phyloP scores from a whole-genome alignment of 2,113 vertebrate species.

The Fulmarus glacialis region DNA sequence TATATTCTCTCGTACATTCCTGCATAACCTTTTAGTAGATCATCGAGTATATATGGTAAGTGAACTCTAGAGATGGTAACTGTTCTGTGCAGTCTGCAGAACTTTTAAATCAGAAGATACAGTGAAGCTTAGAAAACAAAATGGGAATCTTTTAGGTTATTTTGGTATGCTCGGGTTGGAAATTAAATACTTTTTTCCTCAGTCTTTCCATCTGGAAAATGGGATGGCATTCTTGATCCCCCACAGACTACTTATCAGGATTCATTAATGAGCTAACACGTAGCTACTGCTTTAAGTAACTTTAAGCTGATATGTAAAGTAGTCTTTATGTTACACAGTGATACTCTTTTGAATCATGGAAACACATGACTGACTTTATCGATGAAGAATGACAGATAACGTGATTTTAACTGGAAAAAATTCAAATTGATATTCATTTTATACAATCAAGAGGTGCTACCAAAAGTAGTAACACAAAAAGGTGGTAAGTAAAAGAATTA shows the following conservation, averaged over 20 bases:
- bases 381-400: background rate
- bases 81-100: background rate
- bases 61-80: background rate
- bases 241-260: background rate
- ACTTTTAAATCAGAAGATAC: background rate
- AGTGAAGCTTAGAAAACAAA: background rate
- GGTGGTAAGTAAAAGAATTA: background rate
- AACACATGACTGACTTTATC: background rate
- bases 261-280: background rate
- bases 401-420: background rate
- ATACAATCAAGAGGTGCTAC: background rate
- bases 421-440: background rate
- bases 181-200: background rate
- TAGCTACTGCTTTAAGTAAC: background rate
- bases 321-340: background rate
- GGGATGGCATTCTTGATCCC: background rate
- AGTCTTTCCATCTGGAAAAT: background rate
- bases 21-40: background rate
- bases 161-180: background rate
- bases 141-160: background rate
- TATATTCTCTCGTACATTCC: background rate
- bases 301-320: background rate
- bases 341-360: background rate
- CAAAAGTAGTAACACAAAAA: background rate
- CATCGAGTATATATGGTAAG: background rate